Conservation (phyloP, 2,888 invertebrate genomes). For the Endomychus coccineus region DNA sequence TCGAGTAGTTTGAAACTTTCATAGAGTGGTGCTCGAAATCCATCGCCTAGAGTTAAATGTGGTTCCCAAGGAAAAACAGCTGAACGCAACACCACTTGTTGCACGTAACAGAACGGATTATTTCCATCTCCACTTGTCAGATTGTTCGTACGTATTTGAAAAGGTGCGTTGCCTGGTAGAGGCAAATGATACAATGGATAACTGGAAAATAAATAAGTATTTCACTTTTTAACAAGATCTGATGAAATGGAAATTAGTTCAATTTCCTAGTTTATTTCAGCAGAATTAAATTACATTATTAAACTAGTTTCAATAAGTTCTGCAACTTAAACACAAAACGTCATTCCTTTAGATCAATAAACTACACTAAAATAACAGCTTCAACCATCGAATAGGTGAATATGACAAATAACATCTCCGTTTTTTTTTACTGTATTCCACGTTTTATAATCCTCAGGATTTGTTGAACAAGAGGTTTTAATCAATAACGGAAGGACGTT, state of each 20-base stretch:
- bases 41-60: slow-evolving; percentile 77
- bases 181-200: slow-evolving; percentile 81
- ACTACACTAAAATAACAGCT: no score
- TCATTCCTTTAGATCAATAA: no score
- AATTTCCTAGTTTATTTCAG: no score
- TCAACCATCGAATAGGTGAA: no score
- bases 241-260: slow-evolving; percentile 1
- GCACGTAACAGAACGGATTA: slow-evolving; percentile 60
- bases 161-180: slow-evolving; percentile 82
- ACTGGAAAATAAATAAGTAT: slow-evolving; percentile 44
- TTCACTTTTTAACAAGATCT: slow-evolving; percentile 3
- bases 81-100: slow-evolving; percentile 62
- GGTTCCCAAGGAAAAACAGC: slow-evolving; percentile 84
- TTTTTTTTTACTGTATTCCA: no score
- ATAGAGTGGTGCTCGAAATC: slow-evolving; percentile 82
- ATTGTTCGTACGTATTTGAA: slow-evolving; percentile 55
- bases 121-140: slow-evolving; percentile 38
- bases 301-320: no score
- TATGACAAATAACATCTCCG: no score
- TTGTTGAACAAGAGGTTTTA: no score
- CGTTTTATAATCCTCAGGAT: no score
- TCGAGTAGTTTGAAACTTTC: slow-evolving; percentile 85
- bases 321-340: no score
- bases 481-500: no score
- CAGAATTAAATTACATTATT: no score